Conservation (phyloP, 2,888 invertebrate species). For the Aphidoletes aphidimyza region DNA sequence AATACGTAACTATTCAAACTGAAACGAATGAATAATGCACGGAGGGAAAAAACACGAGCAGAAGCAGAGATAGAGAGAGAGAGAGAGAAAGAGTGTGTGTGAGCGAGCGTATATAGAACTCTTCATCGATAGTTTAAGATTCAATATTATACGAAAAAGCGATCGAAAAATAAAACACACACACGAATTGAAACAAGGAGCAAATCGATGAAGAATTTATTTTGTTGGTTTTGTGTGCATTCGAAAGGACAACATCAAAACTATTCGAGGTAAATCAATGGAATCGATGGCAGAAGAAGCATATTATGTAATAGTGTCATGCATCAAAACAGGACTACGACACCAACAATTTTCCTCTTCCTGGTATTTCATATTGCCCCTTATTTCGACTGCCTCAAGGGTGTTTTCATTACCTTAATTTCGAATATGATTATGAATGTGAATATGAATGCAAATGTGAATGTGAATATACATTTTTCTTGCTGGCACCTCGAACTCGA, state of each 20-base stretch:
- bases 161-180: not conserved
- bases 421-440: too few relatives aligned
- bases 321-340: too few relatives aligned
- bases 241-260: not conserved
- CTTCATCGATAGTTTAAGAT: not conserved
- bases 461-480: too few relatives aligned
- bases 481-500: too few relatives aligned
- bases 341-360: too few relatives aligned
- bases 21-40: conserved; percentile 40
- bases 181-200: not conserved
- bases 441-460: too few relatives aligned
- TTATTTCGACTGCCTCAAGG: too few relatives aligned
- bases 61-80: not conserved
- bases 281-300: too few relatives aligned
- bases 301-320: too few relatives aligned
- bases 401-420: too few relatives aligned
- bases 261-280: not conserved
- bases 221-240: not conserved
- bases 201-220: conserved; percentile 26
- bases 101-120: not conserved
- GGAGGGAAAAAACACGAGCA: not conserved
- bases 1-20: conserved; percentile 7
- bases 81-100: not conserved
- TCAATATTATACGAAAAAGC: not conserved
- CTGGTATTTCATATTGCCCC: too few relatives aligned